A percentile compares a stretch with the other conserved stretches of the same genome.
phyloP scores from a whole-genome alignment of 2,113 vertebrate genomes.

The Camarhynchus parvulus region DNA sequence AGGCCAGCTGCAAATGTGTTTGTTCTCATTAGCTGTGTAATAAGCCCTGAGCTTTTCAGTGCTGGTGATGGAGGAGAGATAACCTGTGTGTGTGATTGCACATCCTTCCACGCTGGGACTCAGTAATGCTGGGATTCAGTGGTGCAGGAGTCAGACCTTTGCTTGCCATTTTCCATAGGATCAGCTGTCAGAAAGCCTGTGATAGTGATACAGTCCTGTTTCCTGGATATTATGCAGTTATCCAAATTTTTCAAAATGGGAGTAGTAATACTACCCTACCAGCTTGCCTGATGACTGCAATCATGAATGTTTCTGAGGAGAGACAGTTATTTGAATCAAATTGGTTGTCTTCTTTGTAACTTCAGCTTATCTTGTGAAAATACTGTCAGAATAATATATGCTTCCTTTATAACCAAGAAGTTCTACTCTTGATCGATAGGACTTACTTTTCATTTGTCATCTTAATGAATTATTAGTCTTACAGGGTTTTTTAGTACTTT shows the following conservation, averaged over 20 bases:
- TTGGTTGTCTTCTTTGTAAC: conserved; percentile 54
- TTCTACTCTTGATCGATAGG: conserved; percentile 66
- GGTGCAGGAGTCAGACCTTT: background rate
- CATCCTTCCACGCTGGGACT: background rate
- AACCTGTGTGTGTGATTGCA: background rate
- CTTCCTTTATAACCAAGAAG: conserved; percentile 59
- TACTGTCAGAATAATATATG: conserved; percentile 71
- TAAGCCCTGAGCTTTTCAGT: background rate
- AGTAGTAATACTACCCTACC: background rate
- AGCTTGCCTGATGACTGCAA: conserved; percentile 42
- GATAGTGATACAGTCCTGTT: background rate
- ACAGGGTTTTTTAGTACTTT: conserved; percentile 41
- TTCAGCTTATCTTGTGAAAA: conserved; percentile 67
- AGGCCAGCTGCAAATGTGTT: conserved; percentile 4
- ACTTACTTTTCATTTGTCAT: conserved; percentile 66
- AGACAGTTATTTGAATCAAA: conserved; percentile 68
- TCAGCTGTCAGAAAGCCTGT: background rate
- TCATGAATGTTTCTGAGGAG: conserved; percentile 27
- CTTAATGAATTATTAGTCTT: conserved; percentile 69
- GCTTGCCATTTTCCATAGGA: background rate
- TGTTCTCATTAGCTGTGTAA: background rate
- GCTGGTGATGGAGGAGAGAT: background rate
- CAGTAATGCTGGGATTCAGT: background rate
- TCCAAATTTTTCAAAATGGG: background rate
- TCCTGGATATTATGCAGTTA: background rate